Conservation (phyloP, 2,797 vertebrate species). For the Ptychadena robeensis region DNA sequence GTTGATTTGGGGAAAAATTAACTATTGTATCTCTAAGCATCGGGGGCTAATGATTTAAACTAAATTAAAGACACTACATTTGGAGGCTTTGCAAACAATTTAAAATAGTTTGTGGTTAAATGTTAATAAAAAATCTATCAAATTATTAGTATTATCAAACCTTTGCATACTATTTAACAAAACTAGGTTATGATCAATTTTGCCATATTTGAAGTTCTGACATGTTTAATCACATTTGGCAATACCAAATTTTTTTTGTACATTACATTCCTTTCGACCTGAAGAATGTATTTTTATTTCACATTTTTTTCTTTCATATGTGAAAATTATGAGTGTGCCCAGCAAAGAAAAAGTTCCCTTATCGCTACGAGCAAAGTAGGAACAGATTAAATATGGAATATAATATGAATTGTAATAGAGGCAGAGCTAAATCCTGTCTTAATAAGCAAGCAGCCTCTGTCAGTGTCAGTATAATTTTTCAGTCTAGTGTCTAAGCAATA, state of each 20-base stretch:
- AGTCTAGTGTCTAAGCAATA: conserved; percentile 14
- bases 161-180: too few species aligned
- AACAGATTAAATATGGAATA: conserved; percentile 36
- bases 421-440: conserved; percentile 13
- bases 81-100: too few species aligned
- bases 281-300: conserved; percentile 1
- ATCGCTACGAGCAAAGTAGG: neutral
- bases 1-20: too few species aligned
- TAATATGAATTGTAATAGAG: conserved; percentile 23
- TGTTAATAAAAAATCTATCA: too few species aligned
- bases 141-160: too few species aligned
- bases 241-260: neutral
- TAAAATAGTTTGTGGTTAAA: too few species aligned
- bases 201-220: neutral
- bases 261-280: neutral
- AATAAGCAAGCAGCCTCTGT: conserved; percentile 27
- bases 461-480: conserved; percentile 43
- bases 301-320: conserved; percentile 1
- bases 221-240: neutral
- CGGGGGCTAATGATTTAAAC: too few species aligned
- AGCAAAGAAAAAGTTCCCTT: conserved; percentile 12
- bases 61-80: too few species aligned
- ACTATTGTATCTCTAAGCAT: too few species aligned
- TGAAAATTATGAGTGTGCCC: conserved; percentile 13
- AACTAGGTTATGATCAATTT: too few species aligned